phyloP scores from a whole-genome alignment of 2,113 vertebrate genomes.

The Tympanuchus pallidicinctus region DNA sequence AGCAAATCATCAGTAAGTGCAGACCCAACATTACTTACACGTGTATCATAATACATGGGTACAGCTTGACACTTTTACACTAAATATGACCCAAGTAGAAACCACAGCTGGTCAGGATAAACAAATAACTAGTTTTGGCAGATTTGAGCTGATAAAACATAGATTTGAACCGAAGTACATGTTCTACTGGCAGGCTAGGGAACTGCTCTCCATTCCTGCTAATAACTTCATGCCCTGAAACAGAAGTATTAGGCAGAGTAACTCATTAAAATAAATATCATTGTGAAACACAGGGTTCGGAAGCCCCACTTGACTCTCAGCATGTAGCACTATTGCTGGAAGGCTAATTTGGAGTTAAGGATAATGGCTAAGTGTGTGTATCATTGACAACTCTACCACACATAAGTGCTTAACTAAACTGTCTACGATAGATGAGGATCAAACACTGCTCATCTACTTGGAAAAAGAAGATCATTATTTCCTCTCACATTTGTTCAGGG shows the following conservation, averaged over 20 bases:
- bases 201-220: neutral
- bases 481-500: neutral
- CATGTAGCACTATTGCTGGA: neutral
- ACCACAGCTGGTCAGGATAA: neutral
- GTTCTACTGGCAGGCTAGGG: neutral
- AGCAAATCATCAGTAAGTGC: neutral
- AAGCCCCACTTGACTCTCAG: constrained; percentile 23
- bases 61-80: neutral
- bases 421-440: constrained; percentile 4
- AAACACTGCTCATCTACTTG: neutral
- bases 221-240: constrained; percentile 24
- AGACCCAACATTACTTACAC: neutral
- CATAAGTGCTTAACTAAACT: constrained; percentile 1
- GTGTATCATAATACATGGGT: no score
- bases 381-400: constrained; percentile 38
- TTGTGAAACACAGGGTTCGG: neutral
- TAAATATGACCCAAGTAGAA: neutral
- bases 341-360: constrained; percentile 19
- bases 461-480: neutral
- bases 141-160: neutral
- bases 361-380: constrained; percentile 7
- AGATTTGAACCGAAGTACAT: neutral
- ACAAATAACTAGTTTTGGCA: neutral
- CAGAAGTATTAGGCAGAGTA: neutral
- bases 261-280: constrained; percentile 38